phyloP scores from a whole-genome alignment of 2,888 invertebrate species.

The Drosophila basisetae region DNA sequence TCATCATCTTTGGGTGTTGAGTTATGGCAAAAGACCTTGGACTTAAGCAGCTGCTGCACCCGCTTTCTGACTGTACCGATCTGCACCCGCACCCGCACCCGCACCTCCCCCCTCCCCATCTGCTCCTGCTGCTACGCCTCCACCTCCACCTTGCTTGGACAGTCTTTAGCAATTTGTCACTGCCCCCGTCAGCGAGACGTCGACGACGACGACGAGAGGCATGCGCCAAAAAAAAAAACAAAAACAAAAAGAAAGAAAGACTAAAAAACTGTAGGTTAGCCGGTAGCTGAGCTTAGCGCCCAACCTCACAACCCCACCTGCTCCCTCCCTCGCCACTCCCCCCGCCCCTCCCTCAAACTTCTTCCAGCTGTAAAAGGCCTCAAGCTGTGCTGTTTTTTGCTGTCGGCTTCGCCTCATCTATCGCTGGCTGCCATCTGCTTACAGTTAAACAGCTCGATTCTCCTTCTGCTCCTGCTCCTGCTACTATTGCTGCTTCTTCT shows the following conservation, averaged over 20 bases:
- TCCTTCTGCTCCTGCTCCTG: constrained; percentile 14
- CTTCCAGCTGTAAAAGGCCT: not conserved
- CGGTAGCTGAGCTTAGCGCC: constrained; percentile 18
- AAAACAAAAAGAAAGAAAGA: not conserved
- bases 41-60: constrained; percentile 34
- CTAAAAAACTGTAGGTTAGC: constrained; percentile 24
- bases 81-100: constrained; percentile 48
- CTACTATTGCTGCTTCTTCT: constrained; percentile 26
- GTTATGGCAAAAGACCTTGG: constrained; percentile 76
- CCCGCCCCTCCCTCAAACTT: not conserved
- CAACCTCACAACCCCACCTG: not conserved
- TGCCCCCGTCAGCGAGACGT: constrained; percentile 63
- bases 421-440: constrained; percentile 74
- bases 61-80: constrained; percentile 47
- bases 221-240: constrained; percentile 54
- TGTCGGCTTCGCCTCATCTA: constrained; percentile 53
- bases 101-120: constrained; percentile 8
- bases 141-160: not conserved
- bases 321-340: not conserved
- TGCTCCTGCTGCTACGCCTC: not conserved
- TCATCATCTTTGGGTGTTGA: constrained; percentile 62
- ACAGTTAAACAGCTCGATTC: constrained; percentile 68
- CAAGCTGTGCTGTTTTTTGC: constrained; percentile 9
- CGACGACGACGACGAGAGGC: constrained; percentile 57
- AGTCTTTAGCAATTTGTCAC: constrained; percentile 70